These are phyloP conservation scores for Lagopus leucura DNA, from an alignment of 2,113 vertebrate genomes.

Conservation along the genomic window DNA sequence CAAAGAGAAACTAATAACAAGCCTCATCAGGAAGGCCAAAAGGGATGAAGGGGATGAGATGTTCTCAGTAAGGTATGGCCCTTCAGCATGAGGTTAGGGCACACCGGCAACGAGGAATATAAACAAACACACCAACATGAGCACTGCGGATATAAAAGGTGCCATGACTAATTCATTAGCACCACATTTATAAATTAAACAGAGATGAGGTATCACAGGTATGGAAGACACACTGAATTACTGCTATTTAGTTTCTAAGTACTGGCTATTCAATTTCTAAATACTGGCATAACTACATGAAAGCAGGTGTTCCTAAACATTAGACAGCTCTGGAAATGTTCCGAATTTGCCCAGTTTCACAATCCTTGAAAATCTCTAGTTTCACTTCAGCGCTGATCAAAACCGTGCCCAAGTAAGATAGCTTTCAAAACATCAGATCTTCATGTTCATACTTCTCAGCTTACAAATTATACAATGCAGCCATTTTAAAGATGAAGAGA, in stretches of 20 bases:
- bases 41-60: background rate
- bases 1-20: background rate
- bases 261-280: slow-evolving; percentile 26
- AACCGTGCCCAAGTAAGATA: background rate
- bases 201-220: background rate
- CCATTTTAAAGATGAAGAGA: background rate
- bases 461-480: background rate
- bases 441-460: background rate
- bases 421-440: background rate
- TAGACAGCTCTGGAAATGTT: background rate
- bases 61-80: background rate
- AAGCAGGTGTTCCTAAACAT: background rate
- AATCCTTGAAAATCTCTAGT: background rate
- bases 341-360: background rate
- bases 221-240: background rate
- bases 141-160: background rate
- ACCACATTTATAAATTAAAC: background rate
- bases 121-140: background rate
- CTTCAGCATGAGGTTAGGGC: background rate
- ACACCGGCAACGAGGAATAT: background rate
- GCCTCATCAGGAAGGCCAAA: background rate
- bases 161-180: background rate
- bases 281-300: slow-evolving; percentile 31
- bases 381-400: background rate
- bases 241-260: slow-evolving; percentile 12